A percentile compares a stretch with the other conserved stretches of the same genome.
These are phyloP conservation scores for Lasioglossum vierecki DNA, from an alignment of 2,888 invertebrate genomes.

Conservation along the genomic window DNA sequence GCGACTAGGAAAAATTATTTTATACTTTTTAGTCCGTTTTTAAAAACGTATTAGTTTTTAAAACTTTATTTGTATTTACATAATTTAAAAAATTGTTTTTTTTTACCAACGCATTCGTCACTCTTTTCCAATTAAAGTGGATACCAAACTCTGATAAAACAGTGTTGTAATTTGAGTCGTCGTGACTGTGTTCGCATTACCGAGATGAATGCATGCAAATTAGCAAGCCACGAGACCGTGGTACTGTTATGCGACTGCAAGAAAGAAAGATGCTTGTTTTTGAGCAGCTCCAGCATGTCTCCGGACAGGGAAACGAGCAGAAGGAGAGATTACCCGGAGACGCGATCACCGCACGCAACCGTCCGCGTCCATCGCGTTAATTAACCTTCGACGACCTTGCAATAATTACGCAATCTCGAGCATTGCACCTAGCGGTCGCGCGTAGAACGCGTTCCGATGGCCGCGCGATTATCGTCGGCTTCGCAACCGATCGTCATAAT, in stretches of 20 bases:
- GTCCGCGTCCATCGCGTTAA: conserved; percentile 49
- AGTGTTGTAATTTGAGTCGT: neutral
- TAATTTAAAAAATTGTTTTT: too few species aligned
- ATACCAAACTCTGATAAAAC: too few species aligned
- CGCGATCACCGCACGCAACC: conserved; percentile 2
- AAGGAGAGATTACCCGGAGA: neutral
- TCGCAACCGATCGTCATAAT: conserved; percentile 23
- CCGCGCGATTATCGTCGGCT: conserved; percentile 14
- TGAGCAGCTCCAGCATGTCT: neutral
- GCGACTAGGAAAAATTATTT: too few species aligned
- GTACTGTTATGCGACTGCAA: neutral
- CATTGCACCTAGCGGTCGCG: conserved; percentile 23
- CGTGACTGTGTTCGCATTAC: neutral
- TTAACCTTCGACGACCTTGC: conserved; percentile 63
- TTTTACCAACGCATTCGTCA: too few species aligned
- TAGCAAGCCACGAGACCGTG: neutral
- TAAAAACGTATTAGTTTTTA: too few species aligned
- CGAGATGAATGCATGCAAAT: neutral
- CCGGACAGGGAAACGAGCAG: neutral
- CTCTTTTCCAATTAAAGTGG: too few species aligned
- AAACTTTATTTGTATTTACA: too few species aligned
- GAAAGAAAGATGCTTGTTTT: neutral
- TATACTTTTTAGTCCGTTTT: too few species aligned
- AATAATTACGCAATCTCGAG: conserved; percentile 62
- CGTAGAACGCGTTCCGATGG: conserved; percentile 27